These are phyloP conservation scores for Xenotilapia flavipinnis DNA, from an alignment of 2,113 vertebrate species.

Conservation along the genomic window DNA sequence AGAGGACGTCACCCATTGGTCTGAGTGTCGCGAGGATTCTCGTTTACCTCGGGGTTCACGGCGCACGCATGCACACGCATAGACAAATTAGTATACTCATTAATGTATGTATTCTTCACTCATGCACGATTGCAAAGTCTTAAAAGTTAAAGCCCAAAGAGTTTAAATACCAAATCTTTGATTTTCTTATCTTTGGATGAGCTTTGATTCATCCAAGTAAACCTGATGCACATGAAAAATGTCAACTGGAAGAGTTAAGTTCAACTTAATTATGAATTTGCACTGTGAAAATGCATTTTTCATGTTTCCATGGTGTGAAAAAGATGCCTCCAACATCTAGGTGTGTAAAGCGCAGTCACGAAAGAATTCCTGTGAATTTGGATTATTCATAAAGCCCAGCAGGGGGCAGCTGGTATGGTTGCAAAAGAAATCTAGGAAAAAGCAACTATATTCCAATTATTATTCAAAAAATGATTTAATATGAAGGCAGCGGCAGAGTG, in stretches of 20 bases:
- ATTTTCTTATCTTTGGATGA: not conserved
- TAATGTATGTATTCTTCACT: not conserved
- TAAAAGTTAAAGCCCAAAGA: not conserved
- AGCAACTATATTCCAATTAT: not conserved
- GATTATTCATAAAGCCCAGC: not conserved
- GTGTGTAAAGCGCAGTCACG: not conserved
- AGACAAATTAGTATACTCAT: not conserved
- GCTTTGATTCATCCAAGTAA: not conserved
- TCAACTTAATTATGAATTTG: not conserved
- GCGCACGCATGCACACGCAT: not conserved
- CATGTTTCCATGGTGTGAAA: not conserved
- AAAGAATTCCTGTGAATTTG: not conserved
- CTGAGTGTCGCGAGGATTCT: not conserved
- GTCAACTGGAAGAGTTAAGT: not conserved
- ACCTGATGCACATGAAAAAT: not conserved
- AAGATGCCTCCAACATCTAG: not conserved
- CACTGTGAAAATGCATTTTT: not conserved
- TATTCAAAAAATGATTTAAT: no score
- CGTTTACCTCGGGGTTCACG: not conserved
- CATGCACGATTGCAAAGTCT: not conserved
- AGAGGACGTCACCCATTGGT: not conserved
- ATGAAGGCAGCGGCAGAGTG: no score
- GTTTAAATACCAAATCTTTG: not conserved
- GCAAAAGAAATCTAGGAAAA: not conserved
- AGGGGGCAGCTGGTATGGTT: not conserved